Conservation (phyloP, 2,888 invertebrate species). For the Miltochrista miniata region DNA sequence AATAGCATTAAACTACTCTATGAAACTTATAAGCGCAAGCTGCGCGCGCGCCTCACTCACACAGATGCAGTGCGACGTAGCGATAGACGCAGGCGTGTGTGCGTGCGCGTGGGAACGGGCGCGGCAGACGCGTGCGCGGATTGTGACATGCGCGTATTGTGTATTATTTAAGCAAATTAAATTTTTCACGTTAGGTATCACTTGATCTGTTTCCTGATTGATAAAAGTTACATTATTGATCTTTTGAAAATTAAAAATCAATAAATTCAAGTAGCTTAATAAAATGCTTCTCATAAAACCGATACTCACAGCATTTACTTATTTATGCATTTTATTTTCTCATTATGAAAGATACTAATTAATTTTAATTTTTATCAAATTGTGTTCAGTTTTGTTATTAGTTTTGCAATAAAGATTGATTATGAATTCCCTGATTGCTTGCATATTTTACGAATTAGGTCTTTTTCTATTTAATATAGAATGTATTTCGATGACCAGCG, state of each 20-base stretch:
- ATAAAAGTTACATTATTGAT: too few relatives aligned
- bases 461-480: background rate
- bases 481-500: background rate
- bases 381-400: too few relatives aligned
- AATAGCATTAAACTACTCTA: conserved; percentile 43
- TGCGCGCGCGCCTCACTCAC: conserved; percentile 65
- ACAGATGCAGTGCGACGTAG: conserved; percentile 16
- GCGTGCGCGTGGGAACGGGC: conserved; percentile 77
- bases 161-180: conserved; percentile 58
- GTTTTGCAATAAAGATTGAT: too few relatives aligned
- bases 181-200: conserved; percentile 28
- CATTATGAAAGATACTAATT: too few relatives aligned
- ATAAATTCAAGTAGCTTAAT: background rate
- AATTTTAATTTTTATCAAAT: too few relatives aligned
- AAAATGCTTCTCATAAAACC: background rate
- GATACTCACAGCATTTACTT: too few relatives aligned
- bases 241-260: too few relatives aligned
- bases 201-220: conserved; percentile 32
- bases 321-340: too few relatives aligned
- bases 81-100: conserved; percentile 24
- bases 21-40: conserved; percentile 54
- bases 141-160: conserved; percentile 74
- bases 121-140: conserved; percentile 74
- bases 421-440: too few relatives aligned
- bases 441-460: too few relatives aligned